These are phyloP conservation scores for Sesamia nonagrioides DNA, from an alignment of 1,140 invertebrate genomes.

Conservation along the genomic window DNA sequence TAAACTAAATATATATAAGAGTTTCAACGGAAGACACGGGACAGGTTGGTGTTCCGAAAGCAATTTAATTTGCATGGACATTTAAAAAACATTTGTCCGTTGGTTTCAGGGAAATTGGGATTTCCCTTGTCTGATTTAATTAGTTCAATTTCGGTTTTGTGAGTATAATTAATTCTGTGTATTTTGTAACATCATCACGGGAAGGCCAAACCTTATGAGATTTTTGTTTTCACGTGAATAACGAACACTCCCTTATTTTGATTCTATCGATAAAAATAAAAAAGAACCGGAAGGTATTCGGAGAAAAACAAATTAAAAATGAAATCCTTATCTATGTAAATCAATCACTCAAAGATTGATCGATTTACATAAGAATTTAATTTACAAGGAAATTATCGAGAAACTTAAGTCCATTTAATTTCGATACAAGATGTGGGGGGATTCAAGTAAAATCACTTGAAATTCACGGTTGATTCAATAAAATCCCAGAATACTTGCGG, in stretches of 20 bases:
- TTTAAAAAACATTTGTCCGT: constrained; percentile 33
- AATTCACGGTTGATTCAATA: neutral
- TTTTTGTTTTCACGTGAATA: neutral
- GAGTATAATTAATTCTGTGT: constrained; percentile 32
- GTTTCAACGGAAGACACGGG: constrained; percentile 54
- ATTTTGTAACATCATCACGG: constrained; percentile 12
- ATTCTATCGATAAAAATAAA: neutral
- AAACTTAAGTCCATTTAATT: neutral
- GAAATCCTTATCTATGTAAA: neutral
- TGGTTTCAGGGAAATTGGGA: constrained; percentile 32
- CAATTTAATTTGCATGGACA: constrained; percentile 40
- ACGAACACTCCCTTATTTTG: neutral
- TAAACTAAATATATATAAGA: constrained; percentile 58
- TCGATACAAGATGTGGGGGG: neutral
- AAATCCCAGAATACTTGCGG: neutral
- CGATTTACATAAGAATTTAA: constrained; percentile 7
- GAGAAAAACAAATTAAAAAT: neutral
- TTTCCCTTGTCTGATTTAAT: constrained; percentile 38
- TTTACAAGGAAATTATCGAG: neutral
- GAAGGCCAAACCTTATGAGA: neutral
- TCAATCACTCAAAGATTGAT: neutral
- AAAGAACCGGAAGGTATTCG: neutral
- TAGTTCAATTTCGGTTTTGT: constrained; percentile 37
- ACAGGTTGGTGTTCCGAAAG: constrained; percentile 49
- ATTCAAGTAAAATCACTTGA: neutral